phyloP scores from a whole-genome alignment of 1,140 invertebrate genomes.

The Sesamia nonagrioides region DNA sequence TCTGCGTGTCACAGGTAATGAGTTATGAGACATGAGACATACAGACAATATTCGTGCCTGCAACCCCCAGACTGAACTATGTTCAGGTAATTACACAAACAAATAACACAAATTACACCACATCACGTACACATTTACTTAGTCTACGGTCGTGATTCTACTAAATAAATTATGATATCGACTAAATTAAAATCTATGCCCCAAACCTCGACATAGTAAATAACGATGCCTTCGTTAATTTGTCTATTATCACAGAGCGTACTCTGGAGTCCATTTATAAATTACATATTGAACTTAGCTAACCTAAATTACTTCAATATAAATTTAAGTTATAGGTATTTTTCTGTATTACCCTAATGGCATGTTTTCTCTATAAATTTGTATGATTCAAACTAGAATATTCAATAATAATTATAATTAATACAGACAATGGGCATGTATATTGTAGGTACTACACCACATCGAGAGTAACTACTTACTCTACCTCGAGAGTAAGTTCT shows the following conservation, averaged over 20 bases:
- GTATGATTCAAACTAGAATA: slow-evolving; percentile 27
- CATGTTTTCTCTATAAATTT: slow-evolving; percentile 15
- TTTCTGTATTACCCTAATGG: slow-evolving; percentile 2
- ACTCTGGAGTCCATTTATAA: slow-evolving; percentile 26
- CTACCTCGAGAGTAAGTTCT: too few relatives aligned
- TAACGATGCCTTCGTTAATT: slow-evolving; percentile 37
- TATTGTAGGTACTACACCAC: slow-evolving; percentile 8
- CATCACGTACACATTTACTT: slow-evolving; percentile 2
- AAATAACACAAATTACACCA: slow-evolving; percentile 4
- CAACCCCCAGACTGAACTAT: background rate
- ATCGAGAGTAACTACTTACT: too few relatives aligned
- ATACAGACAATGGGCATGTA: background rate
- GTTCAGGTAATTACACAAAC: background rate
- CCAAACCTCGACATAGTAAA: slow-evolving; percentile 24
- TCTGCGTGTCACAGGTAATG: slow-evolving; percentile 48
- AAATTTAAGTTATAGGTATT: slow-evolving; percentile 36
- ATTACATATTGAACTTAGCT: slow-evolving; percentile 30
- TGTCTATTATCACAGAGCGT: slow-evolving; percentile 32
- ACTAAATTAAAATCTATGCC: slow-evolving; percentile 36
- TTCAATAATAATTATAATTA: background rate
- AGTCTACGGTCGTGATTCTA: background rate
- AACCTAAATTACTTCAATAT: slow-evolving; percentile 32
- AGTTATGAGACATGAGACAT: slow-evolving; percentile 45
- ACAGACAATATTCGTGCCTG: background rate
- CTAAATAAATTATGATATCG: slow-evolving; percentile 23